Evolutionary conservation across 2,888 invertebrate species (phyloP).

Genomic region (Rugalucina vietnamica): DNA sequence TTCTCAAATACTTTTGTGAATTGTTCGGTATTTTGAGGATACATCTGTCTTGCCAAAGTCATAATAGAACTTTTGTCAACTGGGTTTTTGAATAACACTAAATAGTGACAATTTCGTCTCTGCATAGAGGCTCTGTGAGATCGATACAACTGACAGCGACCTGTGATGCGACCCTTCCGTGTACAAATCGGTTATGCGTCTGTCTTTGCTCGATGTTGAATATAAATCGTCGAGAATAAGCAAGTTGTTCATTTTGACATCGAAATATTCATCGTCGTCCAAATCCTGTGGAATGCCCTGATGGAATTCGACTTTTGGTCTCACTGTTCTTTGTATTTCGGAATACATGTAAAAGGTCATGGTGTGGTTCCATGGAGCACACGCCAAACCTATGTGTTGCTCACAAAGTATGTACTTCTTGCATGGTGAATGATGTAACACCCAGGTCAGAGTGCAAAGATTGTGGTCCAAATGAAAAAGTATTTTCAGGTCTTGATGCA

Average conservation of each 20-base stretch:
- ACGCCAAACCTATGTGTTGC: constrained; percentile 50
- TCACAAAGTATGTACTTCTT: constrained; percentile 50
- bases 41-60: constrained; percentile 56
- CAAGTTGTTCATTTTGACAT: constrained; percentile 26
- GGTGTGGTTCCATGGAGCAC: constrained; percentile 49
- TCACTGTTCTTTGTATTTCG: constrained; percentile 18
- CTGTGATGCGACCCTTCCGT: constrained; percentile 54
- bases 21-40: constrained; percentile 21
- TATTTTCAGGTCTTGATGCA: constrained; percentile 36
- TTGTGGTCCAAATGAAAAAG: constrained; percentile 46
- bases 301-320: constrained; percentile 49
- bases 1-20: constrained; percentile 6
- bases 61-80: constrained; percentile 45
- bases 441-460: constrained; percentile 19
- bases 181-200: constrained; percentile 42
- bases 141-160: constrained; percentile 40
- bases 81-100: constrained; percentile 52
- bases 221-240: constrained; percentile 42
- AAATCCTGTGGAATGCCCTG: constrained; percentile 50
- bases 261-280: constrained; percentile 43
- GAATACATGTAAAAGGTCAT: constrained; percentile 51
- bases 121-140: constrained; percentile 55
- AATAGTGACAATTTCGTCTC: constrained; percentile 57
- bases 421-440: constrained; percentile 32
- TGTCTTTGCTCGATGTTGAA: constrained; percentile 36